A percentile compares a stretch with the other conserved stretches of the same genome.
Evolutionary conservation across 2,888 invertebrate genomes (phyloP).

Genomic region (Drosophila pegasa): DNA sequence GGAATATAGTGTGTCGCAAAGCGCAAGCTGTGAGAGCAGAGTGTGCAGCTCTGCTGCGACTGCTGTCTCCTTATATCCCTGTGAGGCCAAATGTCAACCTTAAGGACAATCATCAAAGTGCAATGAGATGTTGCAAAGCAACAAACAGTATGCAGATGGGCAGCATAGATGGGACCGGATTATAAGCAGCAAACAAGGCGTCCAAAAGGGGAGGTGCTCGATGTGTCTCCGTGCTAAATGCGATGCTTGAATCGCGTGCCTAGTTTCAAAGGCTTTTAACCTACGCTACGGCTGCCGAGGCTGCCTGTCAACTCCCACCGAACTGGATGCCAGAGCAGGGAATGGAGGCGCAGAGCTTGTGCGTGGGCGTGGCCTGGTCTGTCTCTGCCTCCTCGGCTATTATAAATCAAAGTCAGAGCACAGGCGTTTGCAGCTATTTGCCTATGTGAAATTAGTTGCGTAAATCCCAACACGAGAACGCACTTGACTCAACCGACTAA

Average conservation of each 20-base stretch:
- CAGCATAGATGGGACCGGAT: neutral
- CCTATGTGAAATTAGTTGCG: constrained; percentile 78
- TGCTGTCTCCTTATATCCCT: constrained; percentile 6
- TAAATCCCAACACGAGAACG: constrained; percentile 79
- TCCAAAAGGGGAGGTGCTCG: neutral
- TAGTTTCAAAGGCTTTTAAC: constrained; percentile 59
- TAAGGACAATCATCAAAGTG: constrained; percentile 33
- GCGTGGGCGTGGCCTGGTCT: constrained; percentile 5
- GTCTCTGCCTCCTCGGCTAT: constrained; percentile 31
- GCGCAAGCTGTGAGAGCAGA: neutral
- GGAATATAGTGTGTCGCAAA: neutral
- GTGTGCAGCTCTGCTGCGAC: neutral
- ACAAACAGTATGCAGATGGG: constrained; percentile 23
- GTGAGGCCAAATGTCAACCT: constrained; percentile 1
- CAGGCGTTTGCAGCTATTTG: constrained; percentile 55
- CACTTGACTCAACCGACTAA: constrained; percentile 61
- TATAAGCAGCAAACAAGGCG: constrained; percentile 11
- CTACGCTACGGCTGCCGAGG: constrained; percentile 1
- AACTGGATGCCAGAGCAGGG: neutral
- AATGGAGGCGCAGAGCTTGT: neutral
- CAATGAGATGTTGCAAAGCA: constrained; percentile 53
- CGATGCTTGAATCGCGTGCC: constrained; percentile 42
- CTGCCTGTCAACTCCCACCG: constrained; percentile 11
- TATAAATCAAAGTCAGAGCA: constrained; percentile 73
- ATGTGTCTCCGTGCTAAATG: constrained; percentile 28